Conservation (phyloP, 2,113 vertebrate species). For the Xenopus borealis region DNA sequence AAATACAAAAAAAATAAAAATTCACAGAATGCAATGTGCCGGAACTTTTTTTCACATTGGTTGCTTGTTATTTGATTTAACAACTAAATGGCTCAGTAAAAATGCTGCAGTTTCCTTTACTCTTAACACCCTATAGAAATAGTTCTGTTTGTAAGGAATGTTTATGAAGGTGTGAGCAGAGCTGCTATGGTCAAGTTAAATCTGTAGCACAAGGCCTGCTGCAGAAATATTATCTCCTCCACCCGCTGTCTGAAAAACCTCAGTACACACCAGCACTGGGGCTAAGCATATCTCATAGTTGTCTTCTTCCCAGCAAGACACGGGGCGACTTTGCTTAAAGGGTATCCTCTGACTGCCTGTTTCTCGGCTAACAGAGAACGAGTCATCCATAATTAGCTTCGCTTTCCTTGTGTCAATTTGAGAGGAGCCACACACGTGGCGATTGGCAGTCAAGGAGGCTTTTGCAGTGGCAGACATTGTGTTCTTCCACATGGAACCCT, state of each 20-base stretch:
- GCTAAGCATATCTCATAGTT: constrained; percentile 77
- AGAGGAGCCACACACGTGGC: constrained; percentile 76
- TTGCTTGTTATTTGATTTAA: neutral
- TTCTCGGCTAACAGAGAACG: constrained; percentile 70
- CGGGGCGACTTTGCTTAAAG: constrained; percentile 67
- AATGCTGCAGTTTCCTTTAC: neutral
- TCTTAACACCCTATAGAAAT: neutral
- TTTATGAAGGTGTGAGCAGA: no score
- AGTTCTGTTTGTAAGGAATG: no score
- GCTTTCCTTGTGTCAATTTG: constrained; percentile 75
- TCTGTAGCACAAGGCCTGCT: constrained; percentile 77
- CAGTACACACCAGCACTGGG: constrained; percentile 78
- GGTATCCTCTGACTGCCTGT: constrained; percentile 72
- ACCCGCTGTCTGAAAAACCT: constrained; percentile 78
- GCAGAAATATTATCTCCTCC: constrained; percentile 80
- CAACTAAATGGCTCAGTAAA: constrained; percentile 23
- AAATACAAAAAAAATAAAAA: neutral
- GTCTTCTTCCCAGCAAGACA: constrained; percentile 75
- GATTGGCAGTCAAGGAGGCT: constrained; percentile 76
- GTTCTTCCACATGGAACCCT: constrained; percentile 75
- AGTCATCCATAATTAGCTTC: constrained; percentile 78
- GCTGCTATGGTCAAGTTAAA: constrained; percentile 49
- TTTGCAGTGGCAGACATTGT: constrained; percentile 80
- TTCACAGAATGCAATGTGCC: neutral
- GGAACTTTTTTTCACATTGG: constrained; percentile 20